Evolutionary conservation across 2,888 invertebrate genomes (phyloP).

Genomic region (Malachius bipustulatus): DNA sequence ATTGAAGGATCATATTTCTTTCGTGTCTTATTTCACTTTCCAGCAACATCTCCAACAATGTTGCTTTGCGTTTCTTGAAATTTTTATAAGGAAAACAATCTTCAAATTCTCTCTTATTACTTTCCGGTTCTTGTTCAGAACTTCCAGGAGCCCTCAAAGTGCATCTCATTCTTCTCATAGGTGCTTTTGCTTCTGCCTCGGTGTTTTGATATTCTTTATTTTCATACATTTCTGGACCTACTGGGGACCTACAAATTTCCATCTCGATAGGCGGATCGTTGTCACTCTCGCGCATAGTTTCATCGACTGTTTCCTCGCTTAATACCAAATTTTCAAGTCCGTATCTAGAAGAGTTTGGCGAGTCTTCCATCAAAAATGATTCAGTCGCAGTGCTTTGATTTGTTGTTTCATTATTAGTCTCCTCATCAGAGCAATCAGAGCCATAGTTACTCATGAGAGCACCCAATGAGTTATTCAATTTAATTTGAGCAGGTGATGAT

Average conservation of each 20-base stretch:
- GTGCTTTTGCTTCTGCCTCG: conserved; percentile 11
- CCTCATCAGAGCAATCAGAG: conserved; percentile 38
- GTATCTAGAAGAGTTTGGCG: too few relatives aligned
- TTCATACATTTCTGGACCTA: conserved; percentile 8
- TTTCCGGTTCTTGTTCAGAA: conserved; percentile 24
- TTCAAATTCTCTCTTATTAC: conserved; percentile 11
- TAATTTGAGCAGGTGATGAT: conserved; percentile 14
- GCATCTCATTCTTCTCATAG: conserved; percentile 15
- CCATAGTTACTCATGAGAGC: conserved; percentile 47
- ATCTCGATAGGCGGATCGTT: conserved; percentile 43
- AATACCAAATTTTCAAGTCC: neutral
- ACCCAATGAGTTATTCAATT: conserved; percentile 43
- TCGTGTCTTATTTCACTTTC: conserved; percentile 72
- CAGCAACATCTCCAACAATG: conserved; percentile 59
- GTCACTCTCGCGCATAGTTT: conserved; percentile 24
- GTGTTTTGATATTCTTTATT: conserved; percentile 7
- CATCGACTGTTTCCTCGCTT: neutral
- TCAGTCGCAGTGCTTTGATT: conserved; percentile 2
- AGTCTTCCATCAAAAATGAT: neutral
- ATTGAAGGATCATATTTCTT: conserved; percentile 76
- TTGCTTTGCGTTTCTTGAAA: conserved; percentile 36
- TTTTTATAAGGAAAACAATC: conserved; percentile 21
- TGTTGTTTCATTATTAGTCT: conserved; percentile 14
- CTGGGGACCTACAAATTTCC: conserved; percentile 30
- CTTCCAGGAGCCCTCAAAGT: conserved; percentile 20